Evolutionary conservation across 2,888 invertebrate species (phyloP), one percentile per base, ranked within the genome.

Genomic region (Drosophila neonasuta): DNA sequence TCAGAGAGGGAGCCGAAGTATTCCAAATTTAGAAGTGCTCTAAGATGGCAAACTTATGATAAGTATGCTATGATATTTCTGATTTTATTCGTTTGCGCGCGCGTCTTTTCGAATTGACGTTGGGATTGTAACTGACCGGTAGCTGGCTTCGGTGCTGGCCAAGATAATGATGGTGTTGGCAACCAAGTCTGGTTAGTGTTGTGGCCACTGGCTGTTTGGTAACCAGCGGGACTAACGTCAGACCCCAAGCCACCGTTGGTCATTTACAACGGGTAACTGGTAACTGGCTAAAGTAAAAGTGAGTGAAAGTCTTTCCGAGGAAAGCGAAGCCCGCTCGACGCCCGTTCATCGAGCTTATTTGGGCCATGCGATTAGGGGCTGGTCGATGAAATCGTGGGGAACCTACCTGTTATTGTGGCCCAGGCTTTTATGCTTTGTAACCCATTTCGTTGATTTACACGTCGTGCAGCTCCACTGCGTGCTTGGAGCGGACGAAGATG

Each of bases 71-170:
- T 5, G 30, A 30, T 32, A 15, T 48, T 29, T 11, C 8, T 20
- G 34, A 24, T 24, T 6, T 17, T 52, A 42, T 15, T 61, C 41
- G 9, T 15, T 42, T 50, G 70, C 66, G 55, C 54, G 54, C 65
- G 71, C 78, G 83, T 73, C 88, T 87, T 80, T 76, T 80, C 81
- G 58, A 79, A 71, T 67, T 71, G 79, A 74, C 81, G 86, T 69
- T 81, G 68, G 85, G 71, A 77, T 67, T 62, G 75, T 74, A 84
- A 90, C 90, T 90, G 90, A 89, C 89, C 90, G 87, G 50, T 74
- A 39, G 61, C 45, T 61, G 65, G 67, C 49, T 60, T 66, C 68
- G 73, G 70, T 46, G 69, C 73, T 74, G 76, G 68, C 73, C 70
- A 65, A 75, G 68, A 72, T 71, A 72, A 62, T 61, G 63, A 60